Evolutionary conservation across 2,113 vertebrate genomes (phyloP).

Genomic region (Ailurus styani): DNA sequence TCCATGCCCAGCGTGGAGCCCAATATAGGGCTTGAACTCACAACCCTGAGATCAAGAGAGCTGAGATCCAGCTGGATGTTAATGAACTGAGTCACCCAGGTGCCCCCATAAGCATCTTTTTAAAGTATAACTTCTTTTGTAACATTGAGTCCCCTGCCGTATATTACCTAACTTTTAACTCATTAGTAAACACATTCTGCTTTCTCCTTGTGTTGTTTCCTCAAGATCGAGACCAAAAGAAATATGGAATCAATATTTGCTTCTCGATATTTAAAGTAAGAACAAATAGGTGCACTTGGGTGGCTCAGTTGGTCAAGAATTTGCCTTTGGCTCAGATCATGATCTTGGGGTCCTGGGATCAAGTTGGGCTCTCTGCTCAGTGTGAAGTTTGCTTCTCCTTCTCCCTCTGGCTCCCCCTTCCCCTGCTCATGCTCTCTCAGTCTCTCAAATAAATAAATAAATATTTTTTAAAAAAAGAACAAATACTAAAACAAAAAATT

Average conservation of each 20-base stretch:
- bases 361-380: neutral
- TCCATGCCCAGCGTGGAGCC: neutral
- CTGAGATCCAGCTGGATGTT: neutral
- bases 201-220: neutral
- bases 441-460: neutral
- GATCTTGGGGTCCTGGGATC: neutral
- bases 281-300: neutral
- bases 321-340: too few species aligned
- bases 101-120: neutral
- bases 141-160: neutral
- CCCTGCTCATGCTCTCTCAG: neutral
- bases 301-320: neutral
- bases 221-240: neutral
- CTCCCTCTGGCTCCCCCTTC: too few species aligned
- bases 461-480: neutral
- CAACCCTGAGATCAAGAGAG: neutral
- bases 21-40: neutral
- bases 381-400: neutral
- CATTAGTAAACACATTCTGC: neutral
- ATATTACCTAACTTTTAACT: neutral
- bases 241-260: neutral
- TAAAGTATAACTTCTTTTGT: neutral
- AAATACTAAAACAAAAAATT: neutral
- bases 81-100: neutral
- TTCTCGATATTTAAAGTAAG: neutral